A percentile compares a stretch with the other conserved stretches of the same genome.
Conservation (phyloP, 2,113 vertebrate species). For the Aspidoscelis tigris region DNA sequence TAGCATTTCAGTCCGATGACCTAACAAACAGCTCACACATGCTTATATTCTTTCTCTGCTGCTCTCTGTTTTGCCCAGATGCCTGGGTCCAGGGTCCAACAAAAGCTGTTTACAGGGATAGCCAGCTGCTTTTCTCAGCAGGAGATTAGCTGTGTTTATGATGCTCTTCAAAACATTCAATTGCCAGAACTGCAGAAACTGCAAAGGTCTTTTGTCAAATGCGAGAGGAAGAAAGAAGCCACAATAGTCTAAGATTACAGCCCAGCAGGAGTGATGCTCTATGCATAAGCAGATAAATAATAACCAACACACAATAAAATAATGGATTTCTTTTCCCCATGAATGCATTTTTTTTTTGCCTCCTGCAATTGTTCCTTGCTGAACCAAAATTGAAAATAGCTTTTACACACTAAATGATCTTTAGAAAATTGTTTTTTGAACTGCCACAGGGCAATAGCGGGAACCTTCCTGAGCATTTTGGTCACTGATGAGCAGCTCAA, state of each 20-base stretch:
- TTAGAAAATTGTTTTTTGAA: conserved; percentile 59
- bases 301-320: conserved; percentile 47
- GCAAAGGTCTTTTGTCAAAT: conserved; percentile 41
- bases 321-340: conserved; percentile 54
- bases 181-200: conserved; percentile 43
- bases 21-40: conserved; percentile 5
- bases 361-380: conserved; percentile 63
- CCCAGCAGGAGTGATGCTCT: conserved; percentile 39
- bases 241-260: conserved; percentile 27
- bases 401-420: conserved; percentile 58
- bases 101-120: conserved; percentile 33
- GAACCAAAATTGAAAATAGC: conserved; percentile 64
- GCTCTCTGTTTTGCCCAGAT: conserved; percentile 34
- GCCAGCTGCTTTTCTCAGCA: conserved; percentile 25
- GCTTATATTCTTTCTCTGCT: conserved; percentile 21
- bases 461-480: conserved; percentile 46
- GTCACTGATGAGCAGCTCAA: conserved; percentile 53
- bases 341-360: conserved; percentile 23
- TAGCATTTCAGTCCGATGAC: conserved; percentile 7
- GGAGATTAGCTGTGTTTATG: conserved; percentile 26
- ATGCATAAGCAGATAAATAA: conserved; percentile 61
- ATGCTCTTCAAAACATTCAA: conserved; percentile 51
- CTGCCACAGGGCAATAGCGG: conserved; percentile 34
- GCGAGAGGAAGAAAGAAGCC: conserved; percentile 41
- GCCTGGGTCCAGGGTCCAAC: conserved; percentile 20